Evolutionary conservation across 2,888 invertebrate genomes (phyloP), one percentile per base, ranked within the genome.

Genomic region (Cheilosia vernalis): DNA sequence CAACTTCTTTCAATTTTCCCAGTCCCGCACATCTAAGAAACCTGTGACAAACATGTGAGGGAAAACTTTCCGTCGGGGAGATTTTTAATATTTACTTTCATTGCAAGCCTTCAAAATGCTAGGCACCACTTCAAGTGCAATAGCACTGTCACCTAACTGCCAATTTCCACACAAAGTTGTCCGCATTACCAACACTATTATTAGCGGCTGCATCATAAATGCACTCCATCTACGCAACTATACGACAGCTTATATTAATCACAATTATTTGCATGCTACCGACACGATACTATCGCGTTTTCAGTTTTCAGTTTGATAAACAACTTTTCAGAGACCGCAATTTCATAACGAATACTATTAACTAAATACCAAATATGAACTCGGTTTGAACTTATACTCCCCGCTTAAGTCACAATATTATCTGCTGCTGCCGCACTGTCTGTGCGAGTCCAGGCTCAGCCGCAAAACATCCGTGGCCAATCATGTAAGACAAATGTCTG

Each of bases 371-470:
- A 51, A 84, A 70, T 69, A 58, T 76, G 84, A 84, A 84, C 79
- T 79, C 70, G 27, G 60, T 44, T 84, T 79, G 79, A 84, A 84
- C 84, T 84, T 60, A 61, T 64, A 27, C 47, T 42, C 53, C 10
- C 1, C 33, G 21, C 42, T 27, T 49, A n/a, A 42, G 17, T 49
- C 42, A 63, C 51, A 73, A n/a, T 24, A 60, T 73, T 37, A 73
- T 56, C 33, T 73, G 85, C 63, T 78, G 85, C 67, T 74, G 85
- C 85, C 85, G 72, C 24, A 80, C 61, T 85, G 85, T 85, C 85
- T 85, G 76, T 80, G 21, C 49, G 56, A 66, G 72, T 76, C 80
- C 61, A 80, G 80, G 70, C 72, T 61, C 70, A 66, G 56, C 21
- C 79, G 49, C 69, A 73, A 63, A 64, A 81, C 58, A 82, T 66